Evolutionary conservation across 2,113 vertebrate species (phyloP).

Genomic region (Heliornis fulica): DNA sequence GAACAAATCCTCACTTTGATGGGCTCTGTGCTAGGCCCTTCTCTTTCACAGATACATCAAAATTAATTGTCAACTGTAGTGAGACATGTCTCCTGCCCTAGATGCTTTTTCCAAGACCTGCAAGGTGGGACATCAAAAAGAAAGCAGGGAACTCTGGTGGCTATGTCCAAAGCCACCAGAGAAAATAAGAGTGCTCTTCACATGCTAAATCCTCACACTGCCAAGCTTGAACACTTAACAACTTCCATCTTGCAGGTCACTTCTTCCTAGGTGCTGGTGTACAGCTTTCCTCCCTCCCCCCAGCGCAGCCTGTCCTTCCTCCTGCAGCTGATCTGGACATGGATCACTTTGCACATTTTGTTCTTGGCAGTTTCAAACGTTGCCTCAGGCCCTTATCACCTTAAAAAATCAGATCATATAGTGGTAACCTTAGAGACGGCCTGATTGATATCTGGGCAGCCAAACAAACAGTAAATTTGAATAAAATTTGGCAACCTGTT

Average conservation of each 20-base stretch:
- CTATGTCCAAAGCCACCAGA: neutral
- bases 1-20: neutral
- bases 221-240: neutral
- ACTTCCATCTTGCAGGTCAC: neutral
- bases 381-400: neutral
- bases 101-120: neutral
- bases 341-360: slow-evolving; percentile 24
- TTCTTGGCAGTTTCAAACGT: slow-evolving; percentile 19
- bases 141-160: neutral
- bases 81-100: neutral
- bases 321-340: neutral
- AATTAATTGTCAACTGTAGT: too few species aligned
- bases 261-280: neutral
- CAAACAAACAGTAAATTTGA: slow-evolving; percentile 26
- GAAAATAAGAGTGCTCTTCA: neutral
- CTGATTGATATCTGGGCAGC: slow-evolving; percentile 9
- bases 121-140: neutral
- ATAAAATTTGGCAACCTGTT: neutral
- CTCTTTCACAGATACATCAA: too few species aligned
- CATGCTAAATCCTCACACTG: neutral
- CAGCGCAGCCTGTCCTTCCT: neutral
- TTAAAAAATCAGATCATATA: slow-evolving; percentile 26
- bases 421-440: slow-evolving; percentile 7
- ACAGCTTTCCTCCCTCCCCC: neutral
- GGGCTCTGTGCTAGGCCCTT: neutral